These are phyloP conservation scores for Argyresthia goedartella DNA, from an alignment of 2,888 invertebrate genomes.

Conservation along the genomic window DNA sequence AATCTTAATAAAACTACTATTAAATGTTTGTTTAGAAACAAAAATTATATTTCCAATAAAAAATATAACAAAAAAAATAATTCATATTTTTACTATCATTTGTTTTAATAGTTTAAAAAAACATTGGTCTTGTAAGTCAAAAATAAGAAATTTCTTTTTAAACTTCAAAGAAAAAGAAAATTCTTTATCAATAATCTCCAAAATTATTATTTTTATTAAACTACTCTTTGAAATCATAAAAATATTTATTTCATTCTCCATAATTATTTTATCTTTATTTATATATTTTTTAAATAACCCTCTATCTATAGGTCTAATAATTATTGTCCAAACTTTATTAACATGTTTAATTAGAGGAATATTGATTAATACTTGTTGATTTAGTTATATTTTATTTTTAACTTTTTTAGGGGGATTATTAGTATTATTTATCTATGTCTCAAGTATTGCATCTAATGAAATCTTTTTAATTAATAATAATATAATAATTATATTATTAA, in stretches of 20 bases:
- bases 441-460: conserved; percentile 74
- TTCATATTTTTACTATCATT: conserved; percentile 51
- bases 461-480: conserved; percentile 55
- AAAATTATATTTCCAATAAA: conserved; percentile 62
- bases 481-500: conserved; percentile 22
- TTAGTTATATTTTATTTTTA: conserved; percentile 73
- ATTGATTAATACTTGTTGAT: conserved; percentile 67
- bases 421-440: conserved; percentile 76
- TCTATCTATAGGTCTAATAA: conserved; percentile 63
- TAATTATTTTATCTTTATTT: conserved; percentile 35
- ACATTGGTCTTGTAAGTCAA: conserved; percentile 79
- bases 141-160: conserved; percentile 69
- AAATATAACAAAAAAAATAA: conserved; percentile 57
- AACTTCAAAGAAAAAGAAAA: conserved; percentile 71
- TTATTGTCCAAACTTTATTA: conserved; percentile 65
- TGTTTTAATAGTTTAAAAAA: conserved; percentile 77
- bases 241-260: conserved; percentile 40
- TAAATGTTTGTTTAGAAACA: conserved; percentile 70
- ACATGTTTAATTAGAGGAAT: conserved; percentile 54
- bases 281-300: conserved; percentile 54
- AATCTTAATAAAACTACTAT: conserved; percentile 71
- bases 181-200: conserved; percentile 75
- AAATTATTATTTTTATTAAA: conserved; percentile 78
- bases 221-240: conserved; percentile 68
- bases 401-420: conserved; percentile 74